Conservation (phyloP, 37 sponge, comb jelly and placozoan species). For the Chondrosia reniformis region DNA sequence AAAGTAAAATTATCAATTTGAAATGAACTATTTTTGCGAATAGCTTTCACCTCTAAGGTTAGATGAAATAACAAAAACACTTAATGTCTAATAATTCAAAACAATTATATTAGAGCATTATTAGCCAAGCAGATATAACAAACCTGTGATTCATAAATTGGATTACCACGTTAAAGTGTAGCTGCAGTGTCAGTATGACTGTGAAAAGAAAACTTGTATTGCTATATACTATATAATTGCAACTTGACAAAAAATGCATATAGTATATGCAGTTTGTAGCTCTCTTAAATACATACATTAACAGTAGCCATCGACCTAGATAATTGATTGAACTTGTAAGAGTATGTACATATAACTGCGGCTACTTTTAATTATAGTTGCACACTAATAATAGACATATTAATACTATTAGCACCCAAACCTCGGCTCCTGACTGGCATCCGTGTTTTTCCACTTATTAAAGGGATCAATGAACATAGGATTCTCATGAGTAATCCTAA, state of each 20-base stretch:
- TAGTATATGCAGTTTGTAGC: background rate
- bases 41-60: too few relatives aligned
- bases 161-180: slow-evolving; percentile 14
- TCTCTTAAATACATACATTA: too few relatives aligned
- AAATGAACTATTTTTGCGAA: too few relatives aligned
- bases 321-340: background rate
- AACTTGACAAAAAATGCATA: background rate
- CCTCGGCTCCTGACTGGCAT: slow-evolving; percentile 33
- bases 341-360: background rate
- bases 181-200: slow-evolving; percentile 11
- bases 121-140: too few relatives aligned
- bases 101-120: too few relatives aligned
- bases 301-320: too few relatives aligned
- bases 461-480: slow-evolving; percentile 54
- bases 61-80: too few relatives aligned
- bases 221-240: too few relatives aligned
- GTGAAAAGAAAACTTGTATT: too few relatives aligned
- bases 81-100: too few relatives aligned
- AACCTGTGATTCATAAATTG: slow-evolving; percentile 20
- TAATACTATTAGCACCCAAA: background rate
- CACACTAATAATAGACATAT: background rate
- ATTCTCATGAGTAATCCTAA: slow-evolving; percentile 36
- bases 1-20: too few relatives aligned
- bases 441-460: slow-evolving; percentile 44
- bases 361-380: background rate